These are phyloP conservation scores for Mongoloraphidia duomilia DNA, from an alignment of 2,888 invertebrate species.

Conservation along the genomic window DNA sequence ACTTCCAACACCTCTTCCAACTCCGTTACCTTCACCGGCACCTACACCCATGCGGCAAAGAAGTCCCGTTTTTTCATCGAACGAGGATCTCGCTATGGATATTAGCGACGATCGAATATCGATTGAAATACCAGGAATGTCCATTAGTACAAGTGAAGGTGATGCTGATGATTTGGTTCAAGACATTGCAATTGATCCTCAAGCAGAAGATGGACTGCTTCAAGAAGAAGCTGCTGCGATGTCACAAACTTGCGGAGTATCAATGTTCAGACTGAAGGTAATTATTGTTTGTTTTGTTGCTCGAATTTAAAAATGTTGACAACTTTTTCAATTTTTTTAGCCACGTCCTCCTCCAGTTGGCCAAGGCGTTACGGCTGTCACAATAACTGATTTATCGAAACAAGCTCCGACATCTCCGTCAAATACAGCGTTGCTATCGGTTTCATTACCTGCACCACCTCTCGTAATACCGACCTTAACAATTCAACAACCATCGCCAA, in stretches of 20 bases:
- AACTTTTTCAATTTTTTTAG: constrained; percentile 28
- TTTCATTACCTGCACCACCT: constrained; percentile 31
- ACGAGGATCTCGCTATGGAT: constrained; percentile 30
- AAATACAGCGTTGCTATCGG: constrained; percentile 13
- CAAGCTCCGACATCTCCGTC: constrained; percentile 31
- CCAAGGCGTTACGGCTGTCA: constrained; percentile 22
- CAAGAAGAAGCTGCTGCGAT: constrained; percentile 29
- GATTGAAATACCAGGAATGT: constrained; percentile 29
- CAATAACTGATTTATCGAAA: constrained; percentile 31
- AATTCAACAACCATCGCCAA: constrained; percentile 55
- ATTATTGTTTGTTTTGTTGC: background rate
- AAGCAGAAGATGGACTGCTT: constrained; percentile 29
- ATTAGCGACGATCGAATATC: constrained; percentile 34
- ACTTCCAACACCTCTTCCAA: constrained; percentile 60
- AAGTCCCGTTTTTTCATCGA: constrained; percentile 28
- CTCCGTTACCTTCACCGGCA: constrained; percentile 48
- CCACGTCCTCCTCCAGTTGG: constrained; percentile 36
- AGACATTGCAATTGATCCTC: constrained; percentile 29
- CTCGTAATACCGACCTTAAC: constrained; percentile 48
- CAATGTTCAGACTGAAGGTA: constrained; percentile 7
- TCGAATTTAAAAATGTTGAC: background rate
- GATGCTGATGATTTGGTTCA: constrained; percentile 25
- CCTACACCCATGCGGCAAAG: constrained; percentile 43
- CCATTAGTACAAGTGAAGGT: constrained; percentile 24
- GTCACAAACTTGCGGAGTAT: constrained; percentile 20